These are phyloP conservation scores for Canis aureus DNA, from an alignment of 2,113 vertebrate genomes.

Conservation along the genomic window DNA sequence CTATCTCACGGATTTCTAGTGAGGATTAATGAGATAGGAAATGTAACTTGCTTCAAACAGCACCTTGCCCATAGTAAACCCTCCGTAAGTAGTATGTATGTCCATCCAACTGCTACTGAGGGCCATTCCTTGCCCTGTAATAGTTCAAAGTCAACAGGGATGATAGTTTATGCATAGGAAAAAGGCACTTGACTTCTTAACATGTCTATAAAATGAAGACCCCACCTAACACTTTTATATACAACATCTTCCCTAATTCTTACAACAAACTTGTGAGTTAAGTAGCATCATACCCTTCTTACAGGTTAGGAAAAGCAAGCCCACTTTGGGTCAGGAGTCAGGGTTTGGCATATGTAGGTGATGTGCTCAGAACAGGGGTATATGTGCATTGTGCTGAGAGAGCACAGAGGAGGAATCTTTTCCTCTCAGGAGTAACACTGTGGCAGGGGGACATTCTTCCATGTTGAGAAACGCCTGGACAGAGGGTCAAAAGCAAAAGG, in stretches of 20 bases:
- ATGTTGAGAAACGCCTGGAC: not conserved
- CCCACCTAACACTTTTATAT: not conserved
- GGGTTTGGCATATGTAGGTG: not conserved
- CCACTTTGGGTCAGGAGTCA: not conserved
- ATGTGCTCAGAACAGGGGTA: not conserved
- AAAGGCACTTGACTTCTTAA: not conserved
- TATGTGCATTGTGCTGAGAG: not conserved
- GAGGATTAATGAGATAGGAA: not conserved
- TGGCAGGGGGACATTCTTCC: not conserved
- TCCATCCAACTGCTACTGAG: not conserved
- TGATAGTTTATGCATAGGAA: not conserved
- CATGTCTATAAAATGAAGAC: not conserved
- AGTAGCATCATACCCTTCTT: not conserved
- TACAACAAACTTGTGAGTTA: not conserved
- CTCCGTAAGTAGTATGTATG: not conserved
- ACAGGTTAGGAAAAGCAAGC: not conserved
- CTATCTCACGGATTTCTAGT: not conserved
- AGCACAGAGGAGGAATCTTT: not conserved
- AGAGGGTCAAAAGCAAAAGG: not conserved
- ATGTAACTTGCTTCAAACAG: not conserved
- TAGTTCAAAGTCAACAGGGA: not conserved
- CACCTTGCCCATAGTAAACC: not conserved
- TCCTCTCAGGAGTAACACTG: not conserved
- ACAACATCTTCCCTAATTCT: not conserved
- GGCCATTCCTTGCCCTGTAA: not conserved